A percentile compares a stretch with the other conserved stretches of the same genome.
phyloP scores from a whole-genome alignment of 2,113 vertebrate genomes.

The Channa maculata region DNA sequence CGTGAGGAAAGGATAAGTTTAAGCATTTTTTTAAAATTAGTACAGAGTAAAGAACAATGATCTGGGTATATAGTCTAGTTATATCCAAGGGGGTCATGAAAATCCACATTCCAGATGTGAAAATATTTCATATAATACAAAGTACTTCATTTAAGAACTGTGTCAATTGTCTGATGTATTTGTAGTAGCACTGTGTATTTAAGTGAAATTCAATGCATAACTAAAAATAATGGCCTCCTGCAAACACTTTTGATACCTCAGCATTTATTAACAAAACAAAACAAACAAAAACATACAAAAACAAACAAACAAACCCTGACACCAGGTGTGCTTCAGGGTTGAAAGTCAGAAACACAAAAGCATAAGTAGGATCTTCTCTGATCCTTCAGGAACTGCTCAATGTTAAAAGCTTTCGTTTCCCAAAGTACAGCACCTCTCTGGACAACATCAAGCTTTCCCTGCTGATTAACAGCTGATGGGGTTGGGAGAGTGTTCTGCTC shows the following conservation, averaged over 20 bases:
- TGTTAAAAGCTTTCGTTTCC: constrained; percentile 32
- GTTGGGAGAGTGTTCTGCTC: constrained; percentile 5
- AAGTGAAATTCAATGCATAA: constrained; percentile 2
- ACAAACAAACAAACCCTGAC: not conserved
- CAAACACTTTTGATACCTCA: not conserved
- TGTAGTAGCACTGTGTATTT: constrained; percentile 2
- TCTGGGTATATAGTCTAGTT: constrained; percentile 49
- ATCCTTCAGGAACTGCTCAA: constrained; percentile 39
- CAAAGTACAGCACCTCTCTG: constrained; percentile 44
- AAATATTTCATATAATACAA: constrained; percentile 21
- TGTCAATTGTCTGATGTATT: constrained; percentile 20
- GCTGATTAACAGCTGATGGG: constrained; percentile 55
- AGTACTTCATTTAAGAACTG: constrained; percentile 14
- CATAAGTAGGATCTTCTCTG: constrained; percentile 10
- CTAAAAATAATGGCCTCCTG: not conserved
- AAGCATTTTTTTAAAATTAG: constrained; percentile 71
- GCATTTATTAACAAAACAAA: not conserved
- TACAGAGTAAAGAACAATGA: constrained; percentile 59
- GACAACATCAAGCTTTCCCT: constrained; percentile 47
- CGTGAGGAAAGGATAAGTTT: constrained; percentile 23
- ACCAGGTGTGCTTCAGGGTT: constrained; percentile 6
- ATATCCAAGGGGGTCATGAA: constrained; percentile 53
- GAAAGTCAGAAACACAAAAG: constrained; percentile 17
- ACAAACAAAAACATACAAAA: no score
- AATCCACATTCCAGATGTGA: constrained; percentile 51